These are phyloP conservation scores for Centroberyx gerrardi DNA, from an alignment of 2,797 vertebrate species.

Conservation along the genomic window DNA sequence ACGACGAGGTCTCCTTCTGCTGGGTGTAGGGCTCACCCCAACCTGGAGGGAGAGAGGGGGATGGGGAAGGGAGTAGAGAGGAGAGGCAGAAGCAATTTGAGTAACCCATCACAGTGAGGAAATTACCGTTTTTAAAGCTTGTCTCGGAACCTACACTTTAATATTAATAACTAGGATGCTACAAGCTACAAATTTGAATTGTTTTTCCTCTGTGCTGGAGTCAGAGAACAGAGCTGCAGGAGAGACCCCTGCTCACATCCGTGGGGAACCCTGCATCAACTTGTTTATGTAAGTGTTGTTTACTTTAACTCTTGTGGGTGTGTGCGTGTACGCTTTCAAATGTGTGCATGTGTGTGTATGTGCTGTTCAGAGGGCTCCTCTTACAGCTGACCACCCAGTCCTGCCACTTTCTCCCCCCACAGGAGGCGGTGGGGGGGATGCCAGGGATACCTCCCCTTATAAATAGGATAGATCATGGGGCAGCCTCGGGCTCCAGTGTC, in stretches of 20 bases:
- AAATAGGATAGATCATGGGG: conserved; percentile 83
- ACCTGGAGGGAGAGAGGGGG: conserved; percentile 79
- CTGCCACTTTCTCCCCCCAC: conserved; percentile 68
- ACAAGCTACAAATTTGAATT: background rate
- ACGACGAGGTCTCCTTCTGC: conserved; percentile 83
- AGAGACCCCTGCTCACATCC: conserved; percentile 28
- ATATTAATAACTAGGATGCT: too few species aligned
- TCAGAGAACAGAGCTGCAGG: background rate
- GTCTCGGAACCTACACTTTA: too few species aligned
- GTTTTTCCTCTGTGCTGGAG: conserved; percentile 8
- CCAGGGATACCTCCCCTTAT: conserved; percentile 77
- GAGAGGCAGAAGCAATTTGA: background rate
- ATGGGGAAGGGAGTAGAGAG: conserved; percentile 6
- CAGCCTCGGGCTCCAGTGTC: conserved; percentile 76
- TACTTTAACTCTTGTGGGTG: conserved; percentile 56
- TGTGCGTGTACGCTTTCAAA: conserved; percentile 27
- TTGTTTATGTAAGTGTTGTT: conserved; percentile 75
- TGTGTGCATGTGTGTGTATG: conserved; percentile 30
- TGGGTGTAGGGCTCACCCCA: conserved; percentile 90
- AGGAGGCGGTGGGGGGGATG: conserved; percentile 62
- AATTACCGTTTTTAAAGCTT: too few species aligned
- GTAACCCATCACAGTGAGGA: background rate
- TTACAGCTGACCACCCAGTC: conserved; percentile 75
- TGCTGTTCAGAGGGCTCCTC: conserved; percentile 64
- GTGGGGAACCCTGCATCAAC: conserved; percentile 51